These are phyloP conservation scores for Bombus polaris DNA, from an alignment of 1,140 invertebrate genomes.

Conservation along the genomic window DNA sequence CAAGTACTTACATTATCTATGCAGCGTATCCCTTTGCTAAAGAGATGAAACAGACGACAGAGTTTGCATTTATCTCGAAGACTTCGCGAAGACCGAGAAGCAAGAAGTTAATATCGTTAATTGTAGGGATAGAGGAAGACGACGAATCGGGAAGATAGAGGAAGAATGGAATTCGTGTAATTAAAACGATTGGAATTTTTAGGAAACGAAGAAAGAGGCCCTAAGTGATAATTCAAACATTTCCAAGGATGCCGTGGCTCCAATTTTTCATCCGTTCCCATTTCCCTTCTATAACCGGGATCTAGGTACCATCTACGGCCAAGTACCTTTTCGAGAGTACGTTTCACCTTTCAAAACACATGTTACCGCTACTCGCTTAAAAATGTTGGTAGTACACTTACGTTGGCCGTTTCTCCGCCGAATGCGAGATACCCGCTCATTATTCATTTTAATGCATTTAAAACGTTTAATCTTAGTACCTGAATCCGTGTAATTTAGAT, in stretches of 20 bases:
- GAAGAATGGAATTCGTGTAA: not conserved
- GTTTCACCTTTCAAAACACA: slow-evolving; percentile 19
- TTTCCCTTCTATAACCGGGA: not conserved
- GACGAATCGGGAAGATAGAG: not conserved
- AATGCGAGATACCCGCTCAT: not conserved
- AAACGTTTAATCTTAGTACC: not conserved
- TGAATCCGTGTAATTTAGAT: slow-evolving; percentile 4
- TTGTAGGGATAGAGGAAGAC: not conserved
- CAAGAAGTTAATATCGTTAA: slow-evolving; percentile 37
- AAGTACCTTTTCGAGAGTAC: not conserved
- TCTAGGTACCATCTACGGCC: no score
- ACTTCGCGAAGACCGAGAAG: not conserved
- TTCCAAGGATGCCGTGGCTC: not conserved
- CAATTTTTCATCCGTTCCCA: slow-evolving; percentile 24
- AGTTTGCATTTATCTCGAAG: slow-evolving; percentile 51
- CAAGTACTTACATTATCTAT: not conserved
- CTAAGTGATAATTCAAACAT: slow-evolving; percentile 27
- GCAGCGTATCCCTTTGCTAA: slow-evolving; percentile 11
- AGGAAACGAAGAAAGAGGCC: not conserved
- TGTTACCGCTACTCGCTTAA: not conserved
- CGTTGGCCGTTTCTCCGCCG: not conserved
- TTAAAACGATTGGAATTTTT: slow-evolving; percentile 34
- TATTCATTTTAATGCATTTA: slow-evolving; percentile 11
- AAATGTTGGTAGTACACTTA: slow-evolving; percentile 30
- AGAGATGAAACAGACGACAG: not conserved